phyloP scores from a whole-genome alignment of 2,888 invertebrate species.

The Papilio gigon region DNA sequence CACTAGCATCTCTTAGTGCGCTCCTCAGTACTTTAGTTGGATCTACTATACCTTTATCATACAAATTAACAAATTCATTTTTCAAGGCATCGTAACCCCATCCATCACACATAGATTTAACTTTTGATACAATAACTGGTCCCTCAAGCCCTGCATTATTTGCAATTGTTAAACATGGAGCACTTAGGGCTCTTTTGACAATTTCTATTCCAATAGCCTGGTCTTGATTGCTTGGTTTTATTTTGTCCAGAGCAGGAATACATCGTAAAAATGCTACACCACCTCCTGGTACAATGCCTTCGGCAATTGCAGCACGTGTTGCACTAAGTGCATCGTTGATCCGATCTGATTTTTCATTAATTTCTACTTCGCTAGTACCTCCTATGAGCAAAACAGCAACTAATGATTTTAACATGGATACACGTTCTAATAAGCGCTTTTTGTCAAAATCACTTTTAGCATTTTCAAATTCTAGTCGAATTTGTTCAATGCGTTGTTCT shows the following conservation, averaged over 20 bases:
- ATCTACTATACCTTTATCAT: conserved; percentile 96
- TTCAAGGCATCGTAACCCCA: conserved; percentile 95
- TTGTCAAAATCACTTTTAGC: conserved; percentile 95
- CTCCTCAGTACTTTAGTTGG: conserved; percentile 89
- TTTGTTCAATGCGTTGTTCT: conserved; percentile 88
- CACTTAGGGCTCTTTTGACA: conserved; percentile 90
- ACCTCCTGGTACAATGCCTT: conserved; percentile 98
- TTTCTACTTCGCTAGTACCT: conserved; percentile 94
- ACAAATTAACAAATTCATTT: conserved; percentile 93
- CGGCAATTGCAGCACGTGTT: conserved; percentile 96
- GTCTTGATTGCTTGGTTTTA: conserved; percentile 87
- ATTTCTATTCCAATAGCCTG: conserved; percentile 91
- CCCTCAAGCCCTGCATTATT: conserved; percentile 96
- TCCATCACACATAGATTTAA: conserved; percentile 87
- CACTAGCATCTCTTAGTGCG: conserved; percentile 72
- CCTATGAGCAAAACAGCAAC: conserved; percentile 90
- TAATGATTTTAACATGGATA: conserved; percentile 92
- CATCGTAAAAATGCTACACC: conserved; percentile 94
- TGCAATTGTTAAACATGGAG: conserved; percentile 94
- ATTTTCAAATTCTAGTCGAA: conserved; percentile 90
- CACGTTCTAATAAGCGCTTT: conserved; percentile 92
- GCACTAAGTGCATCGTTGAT: conserved; percentile 97
- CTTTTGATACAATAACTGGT: conserved; percentile 93
- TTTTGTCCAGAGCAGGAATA: conserved; percentile 84
- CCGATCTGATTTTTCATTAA: conserved; percentile 97